Base-by-base conservation (phyloP, 2,113 vertebrate species). In the Galemys pyrenaicus region DNA sequence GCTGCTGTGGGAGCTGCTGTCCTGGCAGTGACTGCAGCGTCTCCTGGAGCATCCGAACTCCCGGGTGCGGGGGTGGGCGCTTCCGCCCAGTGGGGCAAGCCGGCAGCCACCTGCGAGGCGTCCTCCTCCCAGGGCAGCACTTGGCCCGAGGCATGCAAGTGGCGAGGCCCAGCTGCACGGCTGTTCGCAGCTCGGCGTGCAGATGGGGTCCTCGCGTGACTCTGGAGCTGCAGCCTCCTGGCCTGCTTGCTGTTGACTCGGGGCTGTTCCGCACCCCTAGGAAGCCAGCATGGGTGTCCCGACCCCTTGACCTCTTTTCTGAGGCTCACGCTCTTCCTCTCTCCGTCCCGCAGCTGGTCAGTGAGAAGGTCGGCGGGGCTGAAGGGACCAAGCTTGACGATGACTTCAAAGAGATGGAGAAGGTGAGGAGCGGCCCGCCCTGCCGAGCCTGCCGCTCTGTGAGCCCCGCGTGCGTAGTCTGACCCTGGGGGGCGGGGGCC, bases 371-470 rank as follows among this genome's bases (percentile, higher is more conserved):
- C 0, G 99, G 99, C 81, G 99, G 99, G 37, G 99, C 99, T 5
- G 99, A 99, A 97, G 99, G 99, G 97, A 99, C 99, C 75, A 99
- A 99, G 97, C 98, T 99, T 0, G 99, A 99, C 2, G 99, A 99
- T 97, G 99, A 99, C 97, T 99, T 99, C 98, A 99, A 98, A 97
- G 99, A 99, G 88, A 99, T 99, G 99, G 99, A 99, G 96, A 99
- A 99, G 98, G 99, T 99, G 39, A 28, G 70, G 30, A 26, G 24
- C 9, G 24, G 9, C 8, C 3, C 58, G 6, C 56, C 56, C 56
- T 7, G 56, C 62, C 19, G 56, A 24, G 4, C 6, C 75, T 15
- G 49, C 46, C 13, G 1, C 17, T 13, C 20, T 8, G 2, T 13
- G 32, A 12, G 24, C 30, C 67, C 9, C 2, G 58, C 15, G n/a